Evolutionary conservation across 2,888 invertebrate species (phyloP).

Genomic region (Tipula helvola): DNA sequence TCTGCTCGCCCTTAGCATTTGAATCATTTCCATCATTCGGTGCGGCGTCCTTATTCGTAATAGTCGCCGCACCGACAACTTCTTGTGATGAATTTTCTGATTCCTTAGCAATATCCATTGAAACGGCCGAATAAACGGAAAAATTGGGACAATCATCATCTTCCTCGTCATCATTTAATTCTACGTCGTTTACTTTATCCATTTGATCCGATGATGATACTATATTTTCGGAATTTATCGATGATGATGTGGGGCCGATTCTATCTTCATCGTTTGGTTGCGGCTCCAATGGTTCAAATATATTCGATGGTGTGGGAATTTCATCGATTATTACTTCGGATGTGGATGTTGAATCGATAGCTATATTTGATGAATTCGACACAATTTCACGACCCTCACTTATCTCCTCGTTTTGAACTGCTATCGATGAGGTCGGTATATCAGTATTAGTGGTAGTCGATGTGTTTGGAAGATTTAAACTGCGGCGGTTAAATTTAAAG

Average conservation of each 20-base stretch:
- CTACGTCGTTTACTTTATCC: background rate
- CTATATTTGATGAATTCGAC: background rate
- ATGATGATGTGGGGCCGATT: background rate
- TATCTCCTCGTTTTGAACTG: background rate
- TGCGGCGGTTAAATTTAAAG: background rate
- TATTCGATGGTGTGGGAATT: background rate
- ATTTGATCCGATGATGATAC: background rate
- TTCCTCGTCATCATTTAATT: constrained; percentile 32
- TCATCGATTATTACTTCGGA: background rate
- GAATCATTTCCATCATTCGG: constrained; percentile 11
- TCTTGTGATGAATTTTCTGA: constrained; percentile 21
- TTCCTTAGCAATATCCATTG: constrained; percentile 44
- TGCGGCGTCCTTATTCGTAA: constrained; percentile 14
- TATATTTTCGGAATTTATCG: background rate
- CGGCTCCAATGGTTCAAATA: background rate
- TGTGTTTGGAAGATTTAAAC: background rate
- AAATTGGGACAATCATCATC: constrained; percentile 74
- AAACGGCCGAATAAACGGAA: constrained; percentile 70
- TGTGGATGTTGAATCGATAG: background rate
- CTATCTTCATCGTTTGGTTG: background rate
- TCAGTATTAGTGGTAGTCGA: background rate
- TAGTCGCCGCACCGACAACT: constrained; percentile 16
- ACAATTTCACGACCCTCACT: background rate
- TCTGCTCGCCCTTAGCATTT: constrained; percentile 14
- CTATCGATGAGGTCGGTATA: constrained; percentile 14